These are phyloP conservation scores for Apodemia mormo DNA, from an alignment of 2,888 invertebrate species.

Conservation along the genomic window DNA sequence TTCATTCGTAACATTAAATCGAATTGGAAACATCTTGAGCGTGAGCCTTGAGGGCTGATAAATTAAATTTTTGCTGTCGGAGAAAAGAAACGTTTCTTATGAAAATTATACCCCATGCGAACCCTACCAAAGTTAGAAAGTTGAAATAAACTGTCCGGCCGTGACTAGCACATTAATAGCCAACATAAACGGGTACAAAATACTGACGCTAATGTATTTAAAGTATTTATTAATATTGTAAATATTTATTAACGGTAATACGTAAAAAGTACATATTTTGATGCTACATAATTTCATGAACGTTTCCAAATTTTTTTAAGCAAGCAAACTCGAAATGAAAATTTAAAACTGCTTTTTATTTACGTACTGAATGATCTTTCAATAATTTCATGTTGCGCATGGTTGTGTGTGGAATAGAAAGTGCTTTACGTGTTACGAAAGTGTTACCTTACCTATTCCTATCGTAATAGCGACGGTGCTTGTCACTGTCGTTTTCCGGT, in stretches of 20 bases:
- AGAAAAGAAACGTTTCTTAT: constrained; percentile 66
- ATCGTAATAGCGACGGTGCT: too few species aligned
- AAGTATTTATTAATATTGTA: not conserved
- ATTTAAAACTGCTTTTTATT: too few species aligned
- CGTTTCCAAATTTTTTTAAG: too few species aligned
- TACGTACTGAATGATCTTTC: too few species aligned
- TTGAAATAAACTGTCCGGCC: constrained; percentile 77
- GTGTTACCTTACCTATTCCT: too few species aligned
- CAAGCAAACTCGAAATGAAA: too few species aligned
- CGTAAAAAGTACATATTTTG: not conserved
- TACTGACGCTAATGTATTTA: not conserved
- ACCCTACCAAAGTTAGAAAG: constrained; percentile 71
- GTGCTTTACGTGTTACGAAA: too few species aligned
- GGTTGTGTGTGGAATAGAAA: too few species aligned
- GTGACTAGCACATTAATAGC: constrained; percentile 70
- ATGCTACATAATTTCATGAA: not conserved
- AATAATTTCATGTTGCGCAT: too few species aligned
- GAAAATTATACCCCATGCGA: constrained; percentile 79
- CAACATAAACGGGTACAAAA: not conserved
- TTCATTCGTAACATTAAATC: constrained; percentile 66
- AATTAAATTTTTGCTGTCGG: constrained; percentile 73
- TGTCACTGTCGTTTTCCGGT: too few species aligned
- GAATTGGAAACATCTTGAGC: constrained; percentile 65
- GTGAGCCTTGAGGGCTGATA: constrained; percentile 64
- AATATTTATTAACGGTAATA: not conserved